Evolutionary conservation across 2,113 vertebrate genomes (phyloP).

Genomic region (Nyctereutes procyonoides): DNA sequence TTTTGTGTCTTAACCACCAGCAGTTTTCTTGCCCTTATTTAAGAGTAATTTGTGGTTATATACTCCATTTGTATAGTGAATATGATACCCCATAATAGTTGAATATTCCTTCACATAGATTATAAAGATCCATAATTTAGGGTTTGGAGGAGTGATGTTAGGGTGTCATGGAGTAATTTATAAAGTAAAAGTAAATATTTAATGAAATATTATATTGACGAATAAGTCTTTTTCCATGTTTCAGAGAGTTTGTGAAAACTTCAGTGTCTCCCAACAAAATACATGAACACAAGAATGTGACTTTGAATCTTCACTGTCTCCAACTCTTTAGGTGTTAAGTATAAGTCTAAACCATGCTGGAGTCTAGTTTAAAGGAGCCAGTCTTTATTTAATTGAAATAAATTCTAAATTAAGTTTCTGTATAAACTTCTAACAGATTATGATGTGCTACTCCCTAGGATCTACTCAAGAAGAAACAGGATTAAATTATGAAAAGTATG

Average conservation of each 20-base stretch:
- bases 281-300: neutral
- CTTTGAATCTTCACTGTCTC: neutral
- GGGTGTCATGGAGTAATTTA: neutral
- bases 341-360: neutral
- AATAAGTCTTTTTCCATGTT: neutral
- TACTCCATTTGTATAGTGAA: neutral
- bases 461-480: neutral
- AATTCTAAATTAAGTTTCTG: neutral
- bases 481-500: neutral
- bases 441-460: neutral
- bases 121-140: neutral
- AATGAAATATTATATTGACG: neutral
- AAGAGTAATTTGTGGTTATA: conserved; percentile 21
- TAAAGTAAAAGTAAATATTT: conserved; percentile 52
- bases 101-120: neutral
- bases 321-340: neutral
- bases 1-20: conserved; percentile 21
- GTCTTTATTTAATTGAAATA: neutral
- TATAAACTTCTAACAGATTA: neutral
- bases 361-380: neutral
- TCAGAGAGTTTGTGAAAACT: neutral
- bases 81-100: neutral
- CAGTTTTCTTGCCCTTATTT: neutral
- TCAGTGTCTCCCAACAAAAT: neutral
- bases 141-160: neutral